A percentile compares a stretch with the other conserved stretches of the same genome.
phyloP scores from a whole-genome alignment of 2,113 vertebrate species.

The Galeopterus variegatus region DNA sequence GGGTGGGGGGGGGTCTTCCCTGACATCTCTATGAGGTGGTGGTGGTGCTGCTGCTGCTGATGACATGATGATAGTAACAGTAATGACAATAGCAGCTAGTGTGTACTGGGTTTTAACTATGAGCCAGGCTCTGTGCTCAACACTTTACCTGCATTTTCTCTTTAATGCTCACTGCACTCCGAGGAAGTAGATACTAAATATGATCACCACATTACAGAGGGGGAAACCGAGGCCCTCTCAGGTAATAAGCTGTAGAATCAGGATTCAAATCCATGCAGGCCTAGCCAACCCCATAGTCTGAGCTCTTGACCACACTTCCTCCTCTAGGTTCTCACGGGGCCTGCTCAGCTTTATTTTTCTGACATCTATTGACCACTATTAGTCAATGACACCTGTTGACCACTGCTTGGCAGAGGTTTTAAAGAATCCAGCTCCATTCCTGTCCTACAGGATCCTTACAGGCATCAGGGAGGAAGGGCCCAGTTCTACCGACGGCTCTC shows the following conservation, averaged over 20 bases:
- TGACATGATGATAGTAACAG: fast-evolving
- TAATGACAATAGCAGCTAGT: not conserved
- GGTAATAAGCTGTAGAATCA: not conserved
- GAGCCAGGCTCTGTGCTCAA: not conserved
- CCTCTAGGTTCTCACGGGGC: not conserved
- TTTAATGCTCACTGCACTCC: too few species aligned
- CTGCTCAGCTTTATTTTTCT: not conserved
- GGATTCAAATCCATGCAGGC: not conserved
- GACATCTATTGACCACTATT: not conserved
- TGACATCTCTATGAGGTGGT: not conserved
- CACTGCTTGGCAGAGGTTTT: not conserved
- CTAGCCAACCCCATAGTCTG: not conserved
- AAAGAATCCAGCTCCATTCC: not conserved
- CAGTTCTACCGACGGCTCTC: not conserved
- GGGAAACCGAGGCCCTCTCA: not conserved
- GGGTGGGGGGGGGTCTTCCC: not conserved
- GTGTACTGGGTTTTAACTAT: not conserved
- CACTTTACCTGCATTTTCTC: not conserved
- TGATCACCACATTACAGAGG: not conserved
- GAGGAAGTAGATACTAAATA: not conserved
- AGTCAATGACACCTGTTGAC: not conserved
- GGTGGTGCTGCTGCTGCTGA: too few species aligned
- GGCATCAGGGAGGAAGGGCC: not conserved
- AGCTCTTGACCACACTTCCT: not conserved
- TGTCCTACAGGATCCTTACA: not conserved